A percentile compares a stretch with the other conserved stretches of the same genome.
Evolutionary conservation across 2,797 vertebrate genomes (phyloP).

Genomic region (Chelonia mydas): DNA sequence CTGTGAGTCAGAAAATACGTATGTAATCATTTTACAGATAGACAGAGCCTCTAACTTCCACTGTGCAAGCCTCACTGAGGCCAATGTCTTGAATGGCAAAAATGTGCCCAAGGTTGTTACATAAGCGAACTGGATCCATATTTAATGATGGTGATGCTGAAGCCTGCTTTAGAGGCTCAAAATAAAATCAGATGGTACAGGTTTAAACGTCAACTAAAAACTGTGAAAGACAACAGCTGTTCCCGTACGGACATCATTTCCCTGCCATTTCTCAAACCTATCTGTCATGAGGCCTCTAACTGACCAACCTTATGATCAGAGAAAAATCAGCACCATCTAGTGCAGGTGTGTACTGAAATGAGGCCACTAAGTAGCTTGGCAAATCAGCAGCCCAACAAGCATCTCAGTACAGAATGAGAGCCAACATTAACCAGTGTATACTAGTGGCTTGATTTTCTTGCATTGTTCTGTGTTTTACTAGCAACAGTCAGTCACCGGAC

Average conservation of each 20-base stretch:
- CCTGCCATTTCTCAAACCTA: not conserved
- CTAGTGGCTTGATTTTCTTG: not conserved
- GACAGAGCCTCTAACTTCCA: not conserved
- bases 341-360: not conserved
- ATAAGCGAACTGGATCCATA: not conserved
- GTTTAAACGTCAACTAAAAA: not conserved
- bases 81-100: not conserved
- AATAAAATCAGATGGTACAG: constrained; percentile 37
- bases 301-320: not conserved
- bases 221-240: not conserved
- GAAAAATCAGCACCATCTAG: not conserved
- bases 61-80: not conserved
- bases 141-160: not conserved
- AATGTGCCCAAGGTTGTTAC: not conserved
- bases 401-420: not conserved
- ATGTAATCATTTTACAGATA: not conserved
- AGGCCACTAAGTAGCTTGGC: fast-evolving
- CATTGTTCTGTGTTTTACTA: not conserved
- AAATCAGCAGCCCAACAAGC: not conserved
- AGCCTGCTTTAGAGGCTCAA: not conserved
- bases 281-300: not conserved
- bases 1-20: not conserved
- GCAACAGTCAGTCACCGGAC: not conserved
- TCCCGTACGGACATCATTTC: fast-evolving
- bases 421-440: not conserved